Evolutionary conservation across 2,888 invertebrate genomes (phyloP), one percentile per base, ranked within the genome.

Genomic region (Apotomis capreana): DNA sequence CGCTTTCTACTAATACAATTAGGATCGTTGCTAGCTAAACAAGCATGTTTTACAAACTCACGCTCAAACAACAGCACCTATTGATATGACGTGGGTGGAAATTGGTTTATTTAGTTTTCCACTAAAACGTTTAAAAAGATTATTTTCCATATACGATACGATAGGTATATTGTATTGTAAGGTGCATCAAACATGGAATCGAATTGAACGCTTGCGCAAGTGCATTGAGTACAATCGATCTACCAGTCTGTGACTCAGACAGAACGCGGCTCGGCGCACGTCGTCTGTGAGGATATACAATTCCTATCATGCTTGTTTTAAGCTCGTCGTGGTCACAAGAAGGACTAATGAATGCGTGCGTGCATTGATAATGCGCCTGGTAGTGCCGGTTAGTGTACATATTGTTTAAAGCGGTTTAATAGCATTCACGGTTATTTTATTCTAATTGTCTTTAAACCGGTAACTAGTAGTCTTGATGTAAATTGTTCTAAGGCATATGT

Each of bases 291-390:
- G 59, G 44, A 61, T 67, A 51, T 67, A 26, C 67, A 67, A 71
- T 71, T 71, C 71, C 57, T 71, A 67, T 57, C 71, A 71, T 71
- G 67, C 36, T 62, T 62, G 67, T 68, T 70, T 51, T 40, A 61
- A 71, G 68, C 61, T 62, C 9, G 62, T 57, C 65, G 55, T 61
- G 54, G 61, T 26, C 26, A 51, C 51, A 51, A 71, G 57, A 60
- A 62, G 61, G 71, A 68, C 61, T 68, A 71, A 71, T 71, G 71
- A 68, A 62, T 68, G 68, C 62, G 49, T 69, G 70, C 46, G 36
- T 64, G 60, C 59, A 55, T 62, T 68, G 36, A 52, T 68, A 71
- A 71, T 71, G 68, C 57, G 15, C 44, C 58, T 51, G 54, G 40
- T 37, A 49, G 61, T 5, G 54, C 46, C 46, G 36, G 57, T 37